Percentiles rank a stretch among this genome's conserved stretches.
These are phyloP conservation scores for Noctua fimbriata DNA, from an alignment of 2,888 invertebrate genomes.

Conservation along the genomic window DNA sequence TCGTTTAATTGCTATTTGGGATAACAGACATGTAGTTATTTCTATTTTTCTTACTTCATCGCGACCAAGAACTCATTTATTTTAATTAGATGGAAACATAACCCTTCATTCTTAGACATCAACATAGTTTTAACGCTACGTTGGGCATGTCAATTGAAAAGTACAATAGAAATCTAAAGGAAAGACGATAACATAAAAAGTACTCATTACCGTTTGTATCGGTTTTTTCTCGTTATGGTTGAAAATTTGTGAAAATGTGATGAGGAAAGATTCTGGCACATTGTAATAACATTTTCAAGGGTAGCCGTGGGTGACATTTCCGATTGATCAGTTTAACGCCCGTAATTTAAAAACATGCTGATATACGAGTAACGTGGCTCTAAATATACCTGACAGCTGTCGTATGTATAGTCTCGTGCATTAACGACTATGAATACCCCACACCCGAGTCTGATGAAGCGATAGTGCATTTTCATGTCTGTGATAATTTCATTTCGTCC, in stretches of 20 bases:
- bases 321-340: slow-evolving; percentile 15
- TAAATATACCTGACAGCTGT: slow-evolving; percentile 1
- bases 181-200: neutral
- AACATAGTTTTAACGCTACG: neutral
- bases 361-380: slow-evolving; percentile 1
- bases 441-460: slow-evolving; percentile 26
- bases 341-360: slow-evolving; percentile 9
- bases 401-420: slow-evolving; percentile 12
- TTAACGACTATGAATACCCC: slow-evolving; percentile 5
- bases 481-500: slow-evolving; percentile 45
- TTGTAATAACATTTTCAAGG: slow-evolving; percentile 4
- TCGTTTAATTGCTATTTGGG: slow-evolving; percentile 45
- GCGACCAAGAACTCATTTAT: neutral
- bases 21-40: slow-evolving; percentile 25
- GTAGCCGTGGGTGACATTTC: slow-evolving; percentile 20
- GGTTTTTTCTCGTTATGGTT: neutral
- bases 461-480: slow-evolving; percentile 59
- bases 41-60: slow-evolving; percentile 12
- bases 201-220: neutral
- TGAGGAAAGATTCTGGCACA: neutral
- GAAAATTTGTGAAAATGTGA: slow-evolving; percentile 1
- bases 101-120: neutral
- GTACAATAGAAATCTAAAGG: neutral
- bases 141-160: neutral
- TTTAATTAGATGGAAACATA: slow-evolving; percentile 8